These are phyloP conservation scores for Ophioninae sp. DNA, from an alignment of 2,888 invertebrate genomes.

Conservation along the genomic window DNA sequence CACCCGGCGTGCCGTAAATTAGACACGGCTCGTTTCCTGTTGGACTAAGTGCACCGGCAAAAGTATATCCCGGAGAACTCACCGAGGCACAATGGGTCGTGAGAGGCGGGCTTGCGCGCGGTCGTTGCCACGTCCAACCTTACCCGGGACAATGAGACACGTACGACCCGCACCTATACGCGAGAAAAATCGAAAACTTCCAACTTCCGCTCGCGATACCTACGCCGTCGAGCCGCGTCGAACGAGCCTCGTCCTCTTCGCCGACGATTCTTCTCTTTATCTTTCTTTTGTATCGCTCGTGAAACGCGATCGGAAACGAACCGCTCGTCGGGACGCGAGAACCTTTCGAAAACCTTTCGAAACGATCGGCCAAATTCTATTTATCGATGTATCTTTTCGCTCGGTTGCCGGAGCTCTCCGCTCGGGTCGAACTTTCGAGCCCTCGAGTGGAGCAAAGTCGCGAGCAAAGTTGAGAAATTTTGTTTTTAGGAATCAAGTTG, in stretches of 20 bases:
- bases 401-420: too few species aligned
- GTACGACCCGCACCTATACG: conserved; percentile 29
- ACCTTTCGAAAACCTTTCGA: background rate
- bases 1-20: conserved; percentile 67
- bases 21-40: conserved; percentile 71
- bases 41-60: conserved; percentile 66
- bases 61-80: conserved; percentile 58
- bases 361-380: background rate
- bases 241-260: conserved; percentile 15
- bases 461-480: too few species aligned
- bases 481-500: too few species aligned
- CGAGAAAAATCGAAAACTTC: conserved; percentile 63
- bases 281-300: background rate
- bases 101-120: background rate
- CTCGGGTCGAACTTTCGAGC: too few species aligned
- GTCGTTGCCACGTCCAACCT: background rate
- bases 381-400: background rate
- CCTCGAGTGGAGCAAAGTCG: too few species aligned
- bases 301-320: background rate
- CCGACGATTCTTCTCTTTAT: conserved; percentile 23
- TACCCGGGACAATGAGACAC: conserved; percentile 34
- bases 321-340: background rate
- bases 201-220: conserved; percentile 69
- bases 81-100: conserved; percentile 24
- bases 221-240: conserved; percentile 37